Evolutionary conservation across 2,797 vertebrate genomes (phyloP), one percentile per base, ranked within the genome.

Genomic region (Thaleichthys pacificus): DNA sequence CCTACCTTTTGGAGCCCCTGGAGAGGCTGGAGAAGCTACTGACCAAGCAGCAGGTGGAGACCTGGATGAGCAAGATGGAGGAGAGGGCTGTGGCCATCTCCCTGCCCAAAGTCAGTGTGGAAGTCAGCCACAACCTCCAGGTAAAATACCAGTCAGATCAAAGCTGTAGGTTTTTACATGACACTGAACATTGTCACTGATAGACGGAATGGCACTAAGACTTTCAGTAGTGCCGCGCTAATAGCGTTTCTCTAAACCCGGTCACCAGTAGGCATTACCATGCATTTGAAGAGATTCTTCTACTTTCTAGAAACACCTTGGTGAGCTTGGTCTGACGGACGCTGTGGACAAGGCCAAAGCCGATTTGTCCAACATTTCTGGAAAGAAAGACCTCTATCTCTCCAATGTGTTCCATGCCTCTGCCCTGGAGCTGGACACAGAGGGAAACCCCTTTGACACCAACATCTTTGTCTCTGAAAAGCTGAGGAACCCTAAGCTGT

Each of bases 321-420:
- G 92, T 28, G 95, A 94, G 8, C 93, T 99, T 1, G 98, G 98
- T 74, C 89, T 99, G 81, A 97, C 96, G 0, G 96, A 99, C 78
- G 98, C 96, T 30, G 94, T 98, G 11, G 96, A 99, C 90, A 99
- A 99, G 85, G 90, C 92, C 82, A 99, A 99, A 80, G 98, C 98
- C 0, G 97, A 99, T 81, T 74, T 99, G 60, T 99, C 98, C 0
- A 97, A 96, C 75, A 99, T 99, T 91, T 97, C 97, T 0, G 98
- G 98, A 69, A 99, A 99, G 91, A 99, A 99, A 84, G 97, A 98
- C 73, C 95, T 99, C 14, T 99, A 99, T 84, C 92, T 99, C 67
- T 92, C 96, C 60, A 97, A 93, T 0, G 89, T 99, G 66, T 96
- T 97, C 93, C 98, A 99, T 0, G 96, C 96, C 0, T 93, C 95